Conservation (phyloP, 2,797 vertebrate species). For the Trematomus bernacchii region DNA sequence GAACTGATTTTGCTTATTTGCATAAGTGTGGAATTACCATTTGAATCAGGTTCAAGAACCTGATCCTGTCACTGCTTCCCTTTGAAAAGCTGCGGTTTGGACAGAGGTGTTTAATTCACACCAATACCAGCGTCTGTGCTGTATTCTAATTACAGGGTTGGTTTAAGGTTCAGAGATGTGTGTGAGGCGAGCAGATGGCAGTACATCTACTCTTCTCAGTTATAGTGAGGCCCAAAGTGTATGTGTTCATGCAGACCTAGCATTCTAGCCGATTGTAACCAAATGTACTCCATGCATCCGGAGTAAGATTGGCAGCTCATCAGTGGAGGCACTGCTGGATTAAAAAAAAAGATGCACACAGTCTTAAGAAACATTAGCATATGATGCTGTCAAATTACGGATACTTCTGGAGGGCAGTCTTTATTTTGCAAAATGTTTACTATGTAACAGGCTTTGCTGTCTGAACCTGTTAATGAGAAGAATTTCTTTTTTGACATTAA, state of each 20-base stretch:
- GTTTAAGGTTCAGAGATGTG: slow-evolving; percentile 20
- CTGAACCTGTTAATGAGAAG: slow-evolving; percentile 22
- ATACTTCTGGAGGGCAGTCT: background rate
- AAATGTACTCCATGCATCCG: slow-evolving; percentile 20
- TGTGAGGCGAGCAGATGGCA: slow-evolving; percentile 27
- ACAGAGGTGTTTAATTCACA: slow-evolving; percentile 44
- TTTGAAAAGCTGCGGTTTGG: slow-evolving; percentile 52
- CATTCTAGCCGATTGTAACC: slow-evolving; percentile 13
- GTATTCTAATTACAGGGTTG: slow-evolving; percentile 52
- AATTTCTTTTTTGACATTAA: slow-evolving; percentile 20
- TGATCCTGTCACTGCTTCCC: slow-evolving; percentile 32
- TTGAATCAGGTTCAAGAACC: slow-evolving; percentile 55
- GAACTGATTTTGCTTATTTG: slow-evolving; percentile 37
- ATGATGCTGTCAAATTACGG: background rate
- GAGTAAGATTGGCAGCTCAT: slow-evolving; percentile 50
- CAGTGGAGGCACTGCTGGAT: slow-evolving; percentile 37
- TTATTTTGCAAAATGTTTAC: background rate
- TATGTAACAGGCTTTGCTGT: background rate
- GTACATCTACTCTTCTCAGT: background rate
- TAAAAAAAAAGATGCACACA: slow-evolving; percentile 3
- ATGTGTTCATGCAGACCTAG: slow-evolving; percentile 19
- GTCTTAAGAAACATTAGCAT: background rate
- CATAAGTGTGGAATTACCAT: slow-evolving; percentile 54
- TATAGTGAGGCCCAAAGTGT: slow-evolving; percentile 12
- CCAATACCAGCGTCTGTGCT: slow-evolving; percentile 31